Evolutionary conservation across 2,888 invertebrate genomes (phyloP), one percentile per base, ranked within the genome.

Genomic region (Myopa tessellatipennis): DNA sequence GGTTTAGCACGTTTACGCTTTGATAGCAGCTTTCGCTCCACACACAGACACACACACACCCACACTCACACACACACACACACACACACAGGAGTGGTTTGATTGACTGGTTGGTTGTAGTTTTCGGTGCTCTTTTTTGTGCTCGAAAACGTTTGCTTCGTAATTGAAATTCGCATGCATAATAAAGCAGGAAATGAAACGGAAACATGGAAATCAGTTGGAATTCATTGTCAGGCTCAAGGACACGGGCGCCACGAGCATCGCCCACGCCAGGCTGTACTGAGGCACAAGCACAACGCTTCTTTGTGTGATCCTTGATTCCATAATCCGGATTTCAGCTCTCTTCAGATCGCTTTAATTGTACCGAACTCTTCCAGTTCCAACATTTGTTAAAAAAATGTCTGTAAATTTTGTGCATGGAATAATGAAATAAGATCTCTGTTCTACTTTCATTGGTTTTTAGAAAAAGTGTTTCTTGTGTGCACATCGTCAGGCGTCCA

Each of bases 111-210:
- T 72, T 34, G 0, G 0, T n/a, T 38, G 38, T 16, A 26, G n/a
- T 52, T 50, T 70, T 50, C 69, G 8, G 26, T 52, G 34, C 8
- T 12, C 16, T 58, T 72, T 58, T 72, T 40, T 61, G 45, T 18
- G 55, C 34, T 52, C 26, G 36, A 12, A 0, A 34, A n/a, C 60
- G 26, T 61, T 72, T 60, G n/a, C n/a, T 58, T 26, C 34, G 36
- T 71, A 14, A 18, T 72, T 58, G n/a, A 40, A 16, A 60, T 60
- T 12, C 69, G 50, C 52, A 72, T 58, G 72, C 61, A 72, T 72
- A 72, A 60, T 60, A 61, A 40, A 61, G 52, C 38, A 38, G 38
- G 58, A 36, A 63, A 45, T 26, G 10, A 74, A 38, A 74, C 4
- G 1, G 14, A 36, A 65, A 18, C 18, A 14, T 45, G 52, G 50